phyloP scores from a whole-genome alignment of 2,797 vertebrate genomes.

The Echiichthys vipera region DNA sequence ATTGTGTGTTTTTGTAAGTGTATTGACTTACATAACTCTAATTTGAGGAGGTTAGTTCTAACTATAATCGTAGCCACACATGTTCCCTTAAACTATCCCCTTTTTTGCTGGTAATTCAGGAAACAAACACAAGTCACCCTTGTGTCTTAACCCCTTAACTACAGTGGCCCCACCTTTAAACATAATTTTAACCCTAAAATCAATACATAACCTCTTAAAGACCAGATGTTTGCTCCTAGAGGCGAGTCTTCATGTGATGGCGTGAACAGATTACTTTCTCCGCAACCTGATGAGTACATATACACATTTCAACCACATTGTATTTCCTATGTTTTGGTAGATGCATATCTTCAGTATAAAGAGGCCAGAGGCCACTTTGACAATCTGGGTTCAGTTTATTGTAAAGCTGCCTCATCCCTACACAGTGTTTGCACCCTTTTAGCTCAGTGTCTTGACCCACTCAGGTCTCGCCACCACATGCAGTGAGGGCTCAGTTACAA shows the following conservation, averaged over 20 bases:
- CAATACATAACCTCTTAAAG: not conserved
- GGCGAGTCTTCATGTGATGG: not conserved
- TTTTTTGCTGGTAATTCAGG: not conserved
- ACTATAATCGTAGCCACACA: not conserved
- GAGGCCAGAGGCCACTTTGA: constrained; percentile 79
- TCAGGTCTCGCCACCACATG: constrained; percentile 10
- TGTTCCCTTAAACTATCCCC: not conserved
- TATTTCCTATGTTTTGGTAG: not conserved
- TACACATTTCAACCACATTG: not conserved
- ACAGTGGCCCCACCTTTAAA: not conserved
- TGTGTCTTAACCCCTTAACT: not conserved
- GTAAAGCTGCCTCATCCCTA: constrained; percentile 73
- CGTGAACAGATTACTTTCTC: not conserved
- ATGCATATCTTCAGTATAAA: not conserved
- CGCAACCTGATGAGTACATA: not conserved
- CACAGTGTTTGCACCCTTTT: constrained; percentile 64
- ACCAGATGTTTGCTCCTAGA: not conserved
- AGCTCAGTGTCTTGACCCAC: constrained; percentile 24
- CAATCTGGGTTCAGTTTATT: constrained; percentile 74
- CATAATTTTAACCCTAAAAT: not conserved
- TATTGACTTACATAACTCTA: not conserved
- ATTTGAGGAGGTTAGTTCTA: not conserved
- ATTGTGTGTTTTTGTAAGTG: not conserved
- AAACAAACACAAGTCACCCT: not conserved
- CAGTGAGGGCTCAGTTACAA: constrained; percentile 26